phyloP scores from a whole-genome alignment of 2,888 invertebrate genomes.

The Eristalinus sepulchralis region DNA sequence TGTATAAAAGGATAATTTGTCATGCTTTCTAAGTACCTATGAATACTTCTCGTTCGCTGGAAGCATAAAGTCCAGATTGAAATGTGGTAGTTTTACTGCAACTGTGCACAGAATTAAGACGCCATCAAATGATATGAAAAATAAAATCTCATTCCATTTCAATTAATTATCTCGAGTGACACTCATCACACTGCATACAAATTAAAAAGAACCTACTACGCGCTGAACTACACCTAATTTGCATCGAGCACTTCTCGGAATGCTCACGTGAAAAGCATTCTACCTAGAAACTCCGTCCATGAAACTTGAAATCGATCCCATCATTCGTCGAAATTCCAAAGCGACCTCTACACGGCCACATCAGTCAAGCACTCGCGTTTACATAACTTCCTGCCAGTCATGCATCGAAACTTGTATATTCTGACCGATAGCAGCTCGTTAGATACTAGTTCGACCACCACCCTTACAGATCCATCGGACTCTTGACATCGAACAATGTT shows the following conservation, averaged over 20 bases:
- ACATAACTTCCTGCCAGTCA: not conserved
- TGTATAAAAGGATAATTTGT: too few species aligned
- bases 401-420: not conserved
- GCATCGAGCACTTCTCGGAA: not conserved
- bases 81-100: not conserved
- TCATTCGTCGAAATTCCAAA: not conserved
- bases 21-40: too few species aligned
- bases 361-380: not conserved
- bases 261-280: not conserved
- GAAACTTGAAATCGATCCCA: not conserved
- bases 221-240: not conserved
- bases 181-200: not conserved
- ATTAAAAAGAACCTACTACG: not conserved
- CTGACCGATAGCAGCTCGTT: not conserved
- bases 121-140: not conserved
- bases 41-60: too few species aligned
- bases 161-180: not conserved
- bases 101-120: not conserved
- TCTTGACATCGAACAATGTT: conserved; percentile 23
- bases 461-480: conserved; percentile 21
- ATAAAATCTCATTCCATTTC: not conserved
- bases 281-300: not conserved
- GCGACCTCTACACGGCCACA: not conserved
- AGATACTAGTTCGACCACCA: not conserved
- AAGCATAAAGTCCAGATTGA: too few species aligned